Base-by-base conservation (phyloP, 2,888 invertebrate species). In the Hyposoter dolosus region DNA sequence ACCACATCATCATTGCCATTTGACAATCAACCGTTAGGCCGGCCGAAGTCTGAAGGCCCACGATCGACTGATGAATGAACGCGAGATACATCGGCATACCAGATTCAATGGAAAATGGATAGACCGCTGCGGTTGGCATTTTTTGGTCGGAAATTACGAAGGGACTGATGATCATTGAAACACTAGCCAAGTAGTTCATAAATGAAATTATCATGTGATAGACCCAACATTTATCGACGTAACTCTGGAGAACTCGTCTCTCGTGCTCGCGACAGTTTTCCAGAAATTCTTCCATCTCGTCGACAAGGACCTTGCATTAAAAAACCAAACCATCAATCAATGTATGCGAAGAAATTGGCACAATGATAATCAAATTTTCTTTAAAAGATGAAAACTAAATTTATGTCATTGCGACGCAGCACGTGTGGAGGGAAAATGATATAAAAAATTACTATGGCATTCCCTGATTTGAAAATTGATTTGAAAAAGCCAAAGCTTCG, bases 1-100 rank as follows among this genome's bases (percentile, higher is more conserved):
- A 91, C 91, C 90, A 91, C 53, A 91, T 43, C 10, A 89, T 47
- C n/a, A 88, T 15, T 7, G 88, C 89, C 19, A 88, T 71, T 15
- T 88, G 88, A 68, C 88, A 87, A 77, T 91, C 90, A 0, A 88
- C 56, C 28, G 88, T 83, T 7, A 89, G 83, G 12, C 83, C 87
- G 6, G 89, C 87, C 3, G 88, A 79, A 28, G 85, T 85, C 69
- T 90, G 90, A 28, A 89, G n/a, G 4, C 85, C 87, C 12, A 60
- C 85, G 1, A 88, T 40, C 7, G 88, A 88, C 83, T 90, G 91
- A 79, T 89, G 89, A 7, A 87, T 7, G 56, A 89, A 91, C 17
- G 88, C 75, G 5, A 88, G 23, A 50, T 82, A 85, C 72, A 50
- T 82, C 0, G 86, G 7, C 32, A 84, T 82, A 50, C 72, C 72